Percentiles rank a stretch among this genome's conserved stretches.
These are phyloP conservation scores for Subacronicta megacephala DNA, from an alignment of 2,888 invertebrate species.

Conservation along the genomic window DNA sequence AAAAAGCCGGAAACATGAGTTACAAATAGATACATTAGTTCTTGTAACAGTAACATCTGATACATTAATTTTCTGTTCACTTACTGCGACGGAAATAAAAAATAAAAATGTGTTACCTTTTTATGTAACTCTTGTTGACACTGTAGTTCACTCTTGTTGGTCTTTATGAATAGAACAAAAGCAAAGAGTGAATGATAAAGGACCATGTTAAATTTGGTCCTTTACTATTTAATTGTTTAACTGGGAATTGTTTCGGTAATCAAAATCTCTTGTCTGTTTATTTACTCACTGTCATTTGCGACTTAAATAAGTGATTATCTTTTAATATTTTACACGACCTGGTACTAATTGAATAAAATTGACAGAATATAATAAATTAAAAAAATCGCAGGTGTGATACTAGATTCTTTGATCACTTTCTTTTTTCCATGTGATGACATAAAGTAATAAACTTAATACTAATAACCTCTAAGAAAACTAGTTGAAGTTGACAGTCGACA, in stretches of 20 bases:
- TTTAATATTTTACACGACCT: too few relatives aligned
- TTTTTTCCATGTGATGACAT: too few relatives aligned
- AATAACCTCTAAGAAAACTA: background rate
- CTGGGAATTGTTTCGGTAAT: too few relatives aligned
- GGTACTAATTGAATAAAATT: too few relatives aligned
- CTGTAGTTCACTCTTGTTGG: background rate
- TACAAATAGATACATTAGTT: slow-evolving; percentile 86
- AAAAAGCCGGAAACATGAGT: slow-evolving; percentile 81
- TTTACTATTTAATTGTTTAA: background rate
- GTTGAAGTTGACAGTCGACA: background rate
- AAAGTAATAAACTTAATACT: too few relatives aligned
- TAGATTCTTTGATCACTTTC: too few relatives aligned
- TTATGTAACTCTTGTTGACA: slow-evolving; percentile 11
- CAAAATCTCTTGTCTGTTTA: too few relatives aligned
- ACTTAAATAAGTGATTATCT: too few relatives aligned
- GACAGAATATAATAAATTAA: too few relatives aligned
- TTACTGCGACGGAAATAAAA: slow-evolving; percentile 52
- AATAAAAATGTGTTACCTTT: slow-evolving; percentile 37
- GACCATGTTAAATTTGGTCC: background rate
- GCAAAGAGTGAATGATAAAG: too few relatives aligned
- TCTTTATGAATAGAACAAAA: background rate
- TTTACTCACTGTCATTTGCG: too few relatives aligned
- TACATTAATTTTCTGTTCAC: slow-evolving; percentile 69
- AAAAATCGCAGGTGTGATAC: too few relatives aligned
- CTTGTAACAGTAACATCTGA: slow-evolving; percentile 79